These are phyloP conservation scores for Arion vulgaris DNA, from an alignment of 1,140 invertebrate genomes.

Conservation along the genomic window DNA sequence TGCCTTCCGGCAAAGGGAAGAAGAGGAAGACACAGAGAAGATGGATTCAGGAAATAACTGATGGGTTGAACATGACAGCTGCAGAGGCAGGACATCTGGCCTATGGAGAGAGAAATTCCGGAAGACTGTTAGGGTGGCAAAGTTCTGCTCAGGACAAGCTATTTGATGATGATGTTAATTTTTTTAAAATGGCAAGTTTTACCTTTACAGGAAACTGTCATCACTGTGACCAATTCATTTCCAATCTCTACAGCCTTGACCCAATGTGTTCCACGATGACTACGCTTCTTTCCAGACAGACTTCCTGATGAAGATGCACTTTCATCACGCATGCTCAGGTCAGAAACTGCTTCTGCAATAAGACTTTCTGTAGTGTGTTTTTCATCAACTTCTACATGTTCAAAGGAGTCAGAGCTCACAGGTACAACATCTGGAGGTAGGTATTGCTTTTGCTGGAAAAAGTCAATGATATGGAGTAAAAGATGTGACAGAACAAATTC, in stretches of 20 bases:
- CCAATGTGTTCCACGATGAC: constrained; percentile 15
- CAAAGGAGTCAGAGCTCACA: background rate
- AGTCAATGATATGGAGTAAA: background rate
- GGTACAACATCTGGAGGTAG: constrained; percentile 3
- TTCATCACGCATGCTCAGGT: background rate
- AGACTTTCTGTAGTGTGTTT: constrained; percentile 11
- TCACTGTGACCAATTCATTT: constrained; percentile 18
- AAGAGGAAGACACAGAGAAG: no score
- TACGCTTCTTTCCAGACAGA: background rate
- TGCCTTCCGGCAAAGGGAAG: no score
- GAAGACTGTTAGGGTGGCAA: no score
- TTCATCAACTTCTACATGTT: background rate
- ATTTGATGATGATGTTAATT: no score
- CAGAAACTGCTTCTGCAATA: background rate
- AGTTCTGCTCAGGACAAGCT: no score
- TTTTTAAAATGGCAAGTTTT: no score
- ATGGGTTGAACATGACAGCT: no score
- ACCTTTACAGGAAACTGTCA: constrained; percentile 19
- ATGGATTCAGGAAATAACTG: no score
- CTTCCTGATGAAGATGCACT: background rate
- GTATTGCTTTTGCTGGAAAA: constrained; percentile 1
- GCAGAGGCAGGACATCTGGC: no score
- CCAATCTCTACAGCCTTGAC: constrained; percentile 25
- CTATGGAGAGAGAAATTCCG: no score
- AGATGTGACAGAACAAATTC: no score